Evolutionary conservation across 2,888 invertebrate species (phyloP), one percentile per base, ranked within the genome.

Genomic region (Aplocera efformata): DNA sequence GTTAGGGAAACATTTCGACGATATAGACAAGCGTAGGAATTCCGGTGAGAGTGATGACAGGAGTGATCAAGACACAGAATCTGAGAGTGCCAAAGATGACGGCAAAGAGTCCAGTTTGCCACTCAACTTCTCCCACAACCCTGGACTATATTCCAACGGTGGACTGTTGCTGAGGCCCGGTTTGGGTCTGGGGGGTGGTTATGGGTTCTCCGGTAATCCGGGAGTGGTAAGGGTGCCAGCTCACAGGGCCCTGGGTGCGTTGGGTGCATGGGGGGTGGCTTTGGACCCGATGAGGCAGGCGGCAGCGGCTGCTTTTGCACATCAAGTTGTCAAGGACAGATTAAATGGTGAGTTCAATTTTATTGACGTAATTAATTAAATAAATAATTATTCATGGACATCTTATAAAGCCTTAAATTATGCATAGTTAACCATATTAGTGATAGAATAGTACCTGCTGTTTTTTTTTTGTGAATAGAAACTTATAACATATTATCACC

Each of bases 221-320:
- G 94, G 94, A 60, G 96, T 95, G 31, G 91, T 95, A 57, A 89
- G 94, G 65, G 95, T 95, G 53, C 95, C 95, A 32, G 95, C 95
- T 41, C 96, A 96, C 69, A 84, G 94, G 58, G 86, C 88, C 3
- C 70, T 90, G 25, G 89, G 89, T 1, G 86, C 89, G 26, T 55
- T 90, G 41, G 85, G 89, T 5, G 90, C 90, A 29, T 89, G 91
- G 78, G 89, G 90, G 17, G 88, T 92, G 42, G 91, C 91, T 32
- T 78, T 92, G 58, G 91, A 92, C 56, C 89, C 90, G 29, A 91
- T 90, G 88, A 84, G 90, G 66, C 92, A 90, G 60, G 92, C 90
- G 42, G 92, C 90, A 9, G 91, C 91, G 0, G 94, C 94, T 1
- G 94, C 94, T 32, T 91, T 94, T 69, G 94, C 94, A 1, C 92